Evolutionary conservation across 2,113 vertebrate genomes (phyloP).

Genomic region (Myrmecobius fasciatus): DNA sequence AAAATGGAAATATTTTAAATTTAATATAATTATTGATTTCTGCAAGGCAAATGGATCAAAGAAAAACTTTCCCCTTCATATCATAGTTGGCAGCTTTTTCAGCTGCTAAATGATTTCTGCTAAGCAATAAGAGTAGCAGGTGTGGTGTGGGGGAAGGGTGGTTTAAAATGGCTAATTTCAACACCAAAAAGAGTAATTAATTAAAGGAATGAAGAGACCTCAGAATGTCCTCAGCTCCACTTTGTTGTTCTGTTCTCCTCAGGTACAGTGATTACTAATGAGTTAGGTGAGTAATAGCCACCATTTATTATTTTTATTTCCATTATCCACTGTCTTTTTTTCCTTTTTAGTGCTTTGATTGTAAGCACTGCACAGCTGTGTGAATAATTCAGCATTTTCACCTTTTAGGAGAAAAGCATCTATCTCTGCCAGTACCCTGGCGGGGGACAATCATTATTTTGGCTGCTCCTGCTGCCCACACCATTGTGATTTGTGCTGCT

Average conservation of each 20-base stretch:
- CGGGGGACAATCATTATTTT: neutral
- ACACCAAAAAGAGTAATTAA: neutral
- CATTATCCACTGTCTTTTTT: neutral
- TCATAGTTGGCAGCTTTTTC: neutral
- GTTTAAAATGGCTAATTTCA: neutral
- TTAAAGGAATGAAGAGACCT: neutral
- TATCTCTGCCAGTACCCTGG: neutral
- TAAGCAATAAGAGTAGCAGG: neutral
- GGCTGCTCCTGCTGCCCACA: neutral
- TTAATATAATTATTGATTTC: neutral
- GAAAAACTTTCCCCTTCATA: neutral
- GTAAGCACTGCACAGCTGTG: neutral
- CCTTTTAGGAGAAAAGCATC: neutral
- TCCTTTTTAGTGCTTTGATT: neutral
- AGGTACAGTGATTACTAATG: constrained; percentile 11
- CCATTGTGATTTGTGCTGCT: neutral
- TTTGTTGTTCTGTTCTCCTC: neutral
- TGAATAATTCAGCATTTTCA: constrained; percentile 21
- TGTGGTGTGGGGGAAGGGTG: neutral
- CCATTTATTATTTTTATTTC: constrained; percentile 4
- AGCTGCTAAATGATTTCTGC: neutral
- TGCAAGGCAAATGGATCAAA: neutral
- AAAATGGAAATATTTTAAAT: neutral
- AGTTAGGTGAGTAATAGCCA: neutral
- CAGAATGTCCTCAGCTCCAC: neutral